phyloP scores from a whole-genome alignment of 2,888 invertebrate species.

The Alcis repandata region DNA sequence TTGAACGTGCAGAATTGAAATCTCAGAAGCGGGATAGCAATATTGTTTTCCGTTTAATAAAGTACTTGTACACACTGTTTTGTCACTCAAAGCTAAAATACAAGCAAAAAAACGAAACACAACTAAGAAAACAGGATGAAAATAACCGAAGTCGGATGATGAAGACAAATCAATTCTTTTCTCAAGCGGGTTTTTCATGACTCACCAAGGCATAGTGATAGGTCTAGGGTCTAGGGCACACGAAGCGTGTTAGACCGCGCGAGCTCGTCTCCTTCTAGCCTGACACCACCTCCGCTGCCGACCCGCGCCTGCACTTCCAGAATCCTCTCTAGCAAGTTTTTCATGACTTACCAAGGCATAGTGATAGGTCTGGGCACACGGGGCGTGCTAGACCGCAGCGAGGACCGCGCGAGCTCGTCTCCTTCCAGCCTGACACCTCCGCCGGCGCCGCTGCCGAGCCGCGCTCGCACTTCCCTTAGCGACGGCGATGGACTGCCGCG shows the following conservation, averaged over 20 bases:
- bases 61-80: too few species aligned
- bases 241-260: conserved; percentile 91
- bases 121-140: too few species aligned
- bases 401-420: conserved; percentile 90
- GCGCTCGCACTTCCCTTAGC: conserved; percentile 88
- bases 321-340: too few species aligned
- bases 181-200: too few species aligned
- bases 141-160: too few species aligned
- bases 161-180: too few species aligned
- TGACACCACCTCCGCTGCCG: conserved; percentile 89
- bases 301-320: conserved; percentile 87
- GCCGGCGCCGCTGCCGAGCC: conserved; percentile 90
- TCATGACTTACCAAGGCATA: conserved; percentile 67
- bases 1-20: too few species aligned
- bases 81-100: too few species aligned
- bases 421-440: conserved; percentile 89
- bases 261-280: conserved; percentile 90
- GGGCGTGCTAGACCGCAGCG: conserved; percentile 90
- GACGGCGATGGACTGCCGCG: conserved; percentile 86
- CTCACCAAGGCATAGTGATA: conserved; percentile 68
- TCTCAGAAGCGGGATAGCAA: too few species aligned
- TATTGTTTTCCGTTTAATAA: too few species aligned
- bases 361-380: conserved; percentile 85
- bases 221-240: conserved; percentile 88
- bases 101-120: too few species aligned